Conservation (phyloP, 2,797 vertebrate species). For the Anomalospiza imberbis region DNA sequence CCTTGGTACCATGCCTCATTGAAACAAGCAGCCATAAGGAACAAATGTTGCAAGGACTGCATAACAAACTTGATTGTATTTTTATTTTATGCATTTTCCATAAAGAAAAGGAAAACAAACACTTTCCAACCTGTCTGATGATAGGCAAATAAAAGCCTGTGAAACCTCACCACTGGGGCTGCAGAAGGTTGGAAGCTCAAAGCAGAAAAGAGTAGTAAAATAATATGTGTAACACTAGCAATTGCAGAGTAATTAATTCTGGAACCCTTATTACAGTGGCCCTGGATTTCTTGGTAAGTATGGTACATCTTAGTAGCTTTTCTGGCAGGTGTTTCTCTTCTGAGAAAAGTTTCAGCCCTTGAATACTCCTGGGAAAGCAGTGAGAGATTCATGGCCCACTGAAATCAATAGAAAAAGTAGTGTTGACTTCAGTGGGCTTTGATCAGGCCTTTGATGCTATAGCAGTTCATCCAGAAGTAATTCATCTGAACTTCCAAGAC, state of each 20-base stretch:
- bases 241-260: background rate
- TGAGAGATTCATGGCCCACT: slow-evolving; percentile 4
- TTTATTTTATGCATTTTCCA: background rate
- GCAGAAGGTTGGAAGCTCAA: background rate
- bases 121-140: background rate
- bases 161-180: background rate
- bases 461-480: slow-evolving; percentile 9
- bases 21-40: background rate
- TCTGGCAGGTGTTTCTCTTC: background rate
- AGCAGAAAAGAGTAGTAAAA: background rate
- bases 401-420: slow-evolving; percentile 34
- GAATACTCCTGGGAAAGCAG: background rate
- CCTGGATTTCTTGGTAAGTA: slow-evolving; percentile 11
- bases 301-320: background rate
- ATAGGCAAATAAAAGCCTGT: background rate
- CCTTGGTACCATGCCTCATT: background rate
- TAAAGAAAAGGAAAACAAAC: background rate
- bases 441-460: slow-evolving; percentile 58
- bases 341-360: background rate
- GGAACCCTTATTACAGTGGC: background rate
- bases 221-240: background rate
- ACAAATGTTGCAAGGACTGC: background rate
- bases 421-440: slow-evolving; percentile 48
- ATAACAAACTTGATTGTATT: background rate
- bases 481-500: background rate